These are phyloP conservation scores for Drosophila triauraria DNA, from an alignment of 1,140 invertebrate species.

Conservation along the genomic window DNA sequence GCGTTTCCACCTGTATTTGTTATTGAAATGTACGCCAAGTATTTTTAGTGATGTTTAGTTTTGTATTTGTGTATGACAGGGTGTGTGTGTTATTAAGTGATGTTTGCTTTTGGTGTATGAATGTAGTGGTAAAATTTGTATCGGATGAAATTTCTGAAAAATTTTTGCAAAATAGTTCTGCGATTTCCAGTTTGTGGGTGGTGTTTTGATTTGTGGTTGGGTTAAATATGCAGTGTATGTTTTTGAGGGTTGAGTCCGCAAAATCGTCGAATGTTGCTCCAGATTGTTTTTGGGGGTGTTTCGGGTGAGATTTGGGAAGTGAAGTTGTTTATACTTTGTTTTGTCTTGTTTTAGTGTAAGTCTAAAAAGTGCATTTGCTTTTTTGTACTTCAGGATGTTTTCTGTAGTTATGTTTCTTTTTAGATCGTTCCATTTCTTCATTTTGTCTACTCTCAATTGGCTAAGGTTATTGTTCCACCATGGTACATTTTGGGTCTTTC, in stretches of 20 bases:
- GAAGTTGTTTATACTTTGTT: no score
- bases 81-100: slow-evolving; percentile 9
- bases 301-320: no score
- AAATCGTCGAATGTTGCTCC: slow-evolving; percentile 4
- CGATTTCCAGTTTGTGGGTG: slow-evolving; percentile 17
- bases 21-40: slow-evolving; percentile 35
- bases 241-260: slow-evolving; percentile 5
- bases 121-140: neutral
- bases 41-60: slow-evolving; percentile 5
- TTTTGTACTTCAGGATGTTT: no score
- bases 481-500: no score
- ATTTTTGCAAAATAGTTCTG: slow-evolving; percentile 17
- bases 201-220: slow-evolving; percentile 12
- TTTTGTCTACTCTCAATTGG: no score
- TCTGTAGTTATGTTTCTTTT: no score
- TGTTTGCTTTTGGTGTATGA: no score
- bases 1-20: slow-evolving; percentile 5
- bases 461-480: no score
- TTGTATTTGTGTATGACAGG: slow-evolving; percentile 22
- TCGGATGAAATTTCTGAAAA: slow-evolving; percentile 10
- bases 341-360: no score
- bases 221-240: slow-evolving; percentile 17
- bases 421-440: no score
- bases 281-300: no score
- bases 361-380: no score